phyloP scores from a whole-genome alignment of 2,888 invertebrate genomes.

The Pycnomerus fuliginosus region DNA sequence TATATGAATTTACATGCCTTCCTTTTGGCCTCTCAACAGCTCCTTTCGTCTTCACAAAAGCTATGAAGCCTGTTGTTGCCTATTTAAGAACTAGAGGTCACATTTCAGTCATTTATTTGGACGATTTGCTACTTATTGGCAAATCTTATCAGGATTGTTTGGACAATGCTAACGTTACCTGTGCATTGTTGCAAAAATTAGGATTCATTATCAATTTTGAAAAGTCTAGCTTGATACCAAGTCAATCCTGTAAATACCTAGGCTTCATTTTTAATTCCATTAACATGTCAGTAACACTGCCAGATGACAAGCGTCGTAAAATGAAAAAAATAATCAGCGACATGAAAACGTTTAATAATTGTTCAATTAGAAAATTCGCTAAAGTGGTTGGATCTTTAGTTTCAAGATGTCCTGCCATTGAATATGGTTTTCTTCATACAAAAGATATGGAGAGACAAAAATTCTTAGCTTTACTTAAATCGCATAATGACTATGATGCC shows the following conservation, averaged over 20 bases:
- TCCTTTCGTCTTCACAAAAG: constrained; percentile 15
- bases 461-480: constrained; percentile 8
- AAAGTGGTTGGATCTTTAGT: constrained; percentile 12
- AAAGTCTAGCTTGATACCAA: not conserved
- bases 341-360: not conserved
- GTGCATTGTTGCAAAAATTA: not conserved
- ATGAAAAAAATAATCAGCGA: not conserved
- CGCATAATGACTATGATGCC: constrained; percentile 9
- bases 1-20: too few relatives aligned
- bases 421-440: constrained; percentile 25
- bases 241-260: not conserved
- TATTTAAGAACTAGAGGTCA: too few relatives aligned
- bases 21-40: too few relatives aligned
- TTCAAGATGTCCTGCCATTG: constrained; percentile 22
- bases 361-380: constrained; percentile 15
- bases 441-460: constrained; percentile 23
- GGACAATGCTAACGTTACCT: not conserved
- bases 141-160: not conserved
- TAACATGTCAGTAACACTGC: constrained; percentile 1
- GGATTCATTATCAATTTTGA: constrained; percentile 6
- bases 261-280: constrained; percentile 2
- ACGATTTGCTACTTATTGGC: not conserved
- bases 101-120: not conserved
- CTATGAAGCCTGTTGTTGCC: not conserved
- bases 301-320: too few relatives aligned